Base-by-base conservation (phyloP, 1,140 invertebrate species). In the Ectropis grisescens region DNA sequence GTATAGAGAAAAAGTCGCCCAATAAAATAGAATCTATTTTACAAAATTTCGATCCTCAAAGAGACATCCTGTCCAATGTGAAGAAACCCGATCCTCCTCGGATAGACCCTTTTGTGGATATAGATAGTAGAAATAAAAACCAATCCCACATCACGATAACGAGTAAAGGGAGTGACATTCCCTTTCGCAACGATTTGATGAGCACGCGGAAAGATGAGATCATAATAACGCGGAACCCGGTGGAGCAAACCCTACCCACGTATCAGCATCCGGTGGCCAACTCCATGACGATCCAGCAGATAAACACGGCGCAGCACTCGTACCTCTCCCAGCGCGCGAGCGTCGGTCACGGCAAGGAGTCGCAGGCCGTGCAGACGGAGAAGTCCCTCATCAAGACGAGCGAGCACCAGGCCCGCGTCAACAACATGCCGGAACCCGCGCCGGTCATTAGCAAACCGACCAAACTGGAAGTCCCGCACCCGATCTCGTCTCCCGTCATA, bases 381-480 rank as follows among this genome's bases (percentile, higher is more conserved):
- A 79, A 75, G 50, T 41, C 67, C 2, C 36, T 58, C 1, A 36
- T 58, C 1, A 81, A 78, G 42, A 48, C 60, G 7, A 69, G 48
- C 45, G 72, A 81, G 35, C 34, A 45, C 0, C 69, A 56, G 24
- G 51, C 67, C 12, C 33, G 56, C 2, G 54, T 66, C 7, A 68
- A 58, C 27, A 61, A 40, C 23, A 54, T 61, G 29, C 16, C 56
- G 5, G 70, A 75, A 23, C 19, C 57, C 2, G 41, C 57, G 0
- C 65, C 75, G 11, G 64, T 75, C 1, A 68, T 78, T 11, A 76
- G 61, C 25, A 78, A 78, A 54, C 52, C 48, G 33, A 54, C 67
- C 0, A 81, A 81, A 49, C 29, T 81, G 22, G 76, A 79, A 60
- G 70, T 81, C 14, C 76, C 76, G 8, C 71, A 81, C 51, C 76